These are phyloP conservation scores for Dromococcyx pavoninus DNA, from an alignment of 2,797 vertebrate genomes.

Conservation along the genomic window DNA sequence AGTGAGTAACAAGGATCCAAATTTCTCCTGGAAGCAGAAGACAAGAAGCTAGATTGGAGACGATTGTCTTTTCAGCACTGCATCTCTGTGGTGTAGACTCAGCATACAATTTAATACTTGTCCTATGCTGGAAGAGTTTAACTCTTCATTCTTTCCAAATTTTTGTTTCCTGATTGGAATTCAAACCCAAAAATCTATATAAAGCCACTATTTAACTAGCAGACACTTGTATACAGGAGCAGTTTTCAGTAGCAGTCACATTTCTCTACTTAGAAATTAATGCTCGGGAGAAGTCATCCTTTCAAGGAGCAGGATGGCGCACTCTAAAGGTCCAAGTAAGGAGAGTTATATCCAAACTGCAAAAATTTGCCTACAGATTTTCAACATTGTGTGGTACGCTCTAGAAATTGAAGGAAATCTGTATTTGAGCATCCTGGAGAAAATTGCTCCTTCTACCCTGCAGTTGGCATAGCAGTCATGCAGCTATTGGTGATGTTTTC, in stretches of 20 bases:
- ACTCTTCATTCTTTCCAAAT: not conserved
- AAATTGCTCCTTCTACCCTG: not conserved
- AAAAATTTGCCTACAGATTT: not conserved
- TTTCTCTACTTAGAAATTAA: not conserved
- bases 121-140: not conserved
- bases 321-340: not conserved
- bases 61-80: not conserved
- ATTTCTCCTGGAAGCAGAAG: not conserved
- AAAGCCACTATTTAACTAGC: not conserved
- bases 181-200: not conserved
- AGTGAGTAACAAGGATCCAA: not conserved
- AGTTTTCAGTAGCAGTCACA: not conserved
- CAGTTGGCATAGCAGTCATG: not conserved
- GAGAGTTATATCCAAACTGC: not conserved
- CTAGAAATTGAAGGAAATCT: not conserved
- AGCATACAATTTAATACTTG: not conserved
- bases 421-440: not conserved
- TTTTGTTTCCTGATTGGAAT: not conserved
- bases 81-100: not conserved
- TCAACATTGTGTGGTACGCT: not conserved
- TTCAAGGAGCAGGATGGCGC: not conserved
- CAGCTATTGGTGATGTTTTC: not conserved
- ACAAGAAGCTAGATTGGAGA: not conserved
- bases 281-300: not conserved
- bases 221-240: not conserved